phyloP scores from a whole-genome alignment of 2,888 invertebrate species.

The Apodemia mormo region DNA sequence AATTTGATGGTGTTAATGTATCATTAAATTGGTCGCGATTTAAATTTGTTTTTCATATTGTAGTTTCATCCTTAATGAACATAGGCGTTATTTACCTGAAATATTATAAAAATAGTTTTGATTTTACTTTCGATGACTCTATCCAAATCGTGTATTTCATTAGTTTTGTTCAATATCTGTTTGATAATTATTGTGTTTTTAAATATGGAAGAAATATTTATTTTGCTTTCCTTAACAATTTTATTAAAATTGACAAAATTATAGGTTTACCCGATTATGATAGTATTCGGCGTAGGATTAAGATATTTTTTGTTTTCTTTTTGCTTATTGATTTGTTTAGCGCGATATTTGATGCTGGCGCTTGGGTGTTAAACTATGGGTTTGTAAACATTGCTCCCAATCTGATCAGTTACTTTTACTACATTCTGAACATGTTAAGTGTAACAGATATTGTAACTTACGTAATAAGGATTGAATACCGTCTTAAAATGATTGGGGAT shows the following conservation, averaged over 20 bases:
- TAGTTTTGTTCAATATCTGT: slow-evolving; percentile 19
- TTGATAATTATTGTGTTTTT: slow-evolving; percentile 19
- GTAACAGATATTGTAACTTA: background rate
- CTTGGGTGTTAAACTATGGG: background rate
- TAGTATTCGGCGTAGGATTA: slow-evolving; percentile 11
- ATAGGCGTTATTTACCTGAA: slow-evolving; percentile 18
- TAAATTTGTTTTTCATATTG: background rate
- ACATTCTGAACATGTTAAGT: background rate
- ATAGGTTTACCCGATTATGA: slow-evolving; percentile 21
- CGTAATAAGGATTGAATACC: background rate
- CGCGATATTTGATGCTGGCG: background rate
- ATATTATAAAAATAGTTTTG: background rate
- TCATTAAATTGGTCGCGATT: background rate
- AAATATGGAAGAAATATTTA: slow-evolving; percentile 22
- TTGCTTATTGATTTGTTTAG: background rate
- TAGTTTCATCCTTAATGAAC: slow-evolving; percentile 14
- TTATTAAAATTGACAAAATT: slow-evolving; percentile 23
- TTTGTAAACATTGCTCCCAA: background rate
- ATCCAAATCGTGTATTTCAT: slow-evolving; percentile 20
- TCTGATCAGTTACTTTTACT: background rate
- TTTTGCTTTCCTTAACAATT: slow-evolving; percentile 22
- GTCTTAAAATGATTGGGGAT: background rate
- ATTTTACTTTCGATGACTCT: slow-evolving; percentile 14
- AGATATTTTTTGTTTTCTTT: background rate
- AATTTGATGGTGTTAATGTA: background rate